Base-by-base conservation (phyloP, 2,113 vertebrate species). In the Anhinga rufa region DNA sequence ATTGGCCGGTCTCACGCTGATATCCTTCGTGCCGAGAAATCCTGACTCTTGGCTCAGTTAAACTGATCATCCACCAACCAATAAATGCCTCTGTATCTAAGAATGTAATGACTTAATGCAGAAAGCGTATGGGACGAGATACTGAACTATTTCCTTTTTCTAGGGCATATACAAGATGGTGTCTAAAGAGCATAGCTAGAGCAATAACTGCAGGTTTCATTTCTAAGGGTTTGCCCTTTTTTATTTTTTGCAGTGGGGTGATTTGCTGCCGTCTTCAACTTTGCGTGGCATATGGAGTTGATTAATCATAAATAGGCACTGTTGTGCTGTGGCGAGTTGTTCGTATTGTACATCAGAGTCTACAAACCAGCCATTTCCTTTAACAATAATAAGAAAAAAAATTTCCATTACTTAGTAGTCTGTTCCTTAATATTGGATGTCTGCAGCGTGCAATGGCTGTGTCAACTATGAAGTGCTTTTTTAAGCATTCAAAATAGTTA, bases 361-460 rank as follows among this genome's bases (percentile, higher is more conserved):
- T 78, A 13, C 86, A 69, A 72, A 86, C 7, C 93, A 94, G 96
- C 85, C 93, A 94, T 86, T 97, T 91, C 69, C 85, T 90, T 80
- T 86, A 92, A 92, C 81, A 89, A 61, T 48, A 69, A 92, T 17
- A 71, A 57, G 7, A 32, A 65, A 17, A 34, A 81, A 70, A 68
- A 26, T 52, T 66, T 82, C 93, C 92, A 83, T 96, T 54, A 34
- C 28, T 68, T 64, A 15, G 14, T 49, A 76, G 49, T 48, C 61
- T 81, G 34, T 68, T 72, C 75, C 88, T 80, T 82, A 32, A 68
- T 51, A 6, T 65, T 72, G 83, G 52, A 4, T 57, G 66, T 89
- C 34, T 89, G 90, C 88, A 86, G 79, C 0, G 5, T 64, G 83
- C 36, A n/a, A 29, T 22, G 86, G 66, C 87, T 92, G 61, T 51